Base-by-base conservation (phyloP, 2,888 invertebrate species). In the Pyrgus malvae region DNA sequence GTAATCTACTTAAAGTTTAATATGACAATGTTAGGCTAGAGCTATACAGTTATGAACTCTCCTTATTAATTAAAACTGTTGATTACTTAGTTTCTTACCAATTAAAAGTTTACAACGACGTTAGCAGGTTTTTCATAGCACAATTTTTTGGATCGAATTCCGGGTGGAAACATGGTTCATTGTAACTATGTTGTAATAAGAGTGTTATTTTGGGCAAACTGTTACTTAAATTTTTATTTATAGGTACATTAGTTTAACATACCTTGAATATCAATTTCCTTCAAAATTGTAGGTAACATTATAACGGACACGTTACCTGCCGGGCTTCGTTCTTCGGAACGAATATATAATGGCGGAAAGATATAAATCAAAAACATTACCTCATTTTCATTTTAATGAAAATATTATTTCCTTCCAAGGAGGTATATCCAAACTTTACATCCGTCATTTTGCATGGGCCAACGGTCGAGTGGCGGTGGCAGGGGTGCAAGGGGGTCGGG, bases 371-470 rank as follows among this genome's bases (percentile, higher is more conserved):
- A 75, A 80, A 79, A 74, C 74, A 80, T 80, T 77, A 80, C 72
- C 82, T 81, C 79, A 86, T 87, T 84, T 86, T 83, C 74, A 84
- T 85, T 87, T 81, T 84, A 83, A 89, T 88, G 85, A 87, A 88
- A 89, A 88, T 87, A 86, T 86, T 73, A 86, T 88, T 88, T 89
- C 83, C 87, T 87, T 80, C 74, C 74, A 87, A 90, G 89, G 84
- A 85, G 87, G 83, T 81, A 83, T 83, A 88, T 87, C 85, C 85
- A 85, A 90, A 89, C 82, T 89, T 89, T 89, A 90, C 90, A 90
- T 90, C 87, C 89, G 88, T 89, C 89, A 89, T 89, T 89, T 90
- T 89, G 89, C 89, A 90, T 89, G 90, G 89, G 90, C 89, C 88
- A 86, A 84, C 85, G 88, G 87, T 86, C 86, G 85, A 83, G 81